Percentiles rank a stretch among this genome's conserved stretches.
phyloP scores from a whole-genome alignment of 2,888 invertebrate genomes.

The Meghimatium bilineatum region DNA sequence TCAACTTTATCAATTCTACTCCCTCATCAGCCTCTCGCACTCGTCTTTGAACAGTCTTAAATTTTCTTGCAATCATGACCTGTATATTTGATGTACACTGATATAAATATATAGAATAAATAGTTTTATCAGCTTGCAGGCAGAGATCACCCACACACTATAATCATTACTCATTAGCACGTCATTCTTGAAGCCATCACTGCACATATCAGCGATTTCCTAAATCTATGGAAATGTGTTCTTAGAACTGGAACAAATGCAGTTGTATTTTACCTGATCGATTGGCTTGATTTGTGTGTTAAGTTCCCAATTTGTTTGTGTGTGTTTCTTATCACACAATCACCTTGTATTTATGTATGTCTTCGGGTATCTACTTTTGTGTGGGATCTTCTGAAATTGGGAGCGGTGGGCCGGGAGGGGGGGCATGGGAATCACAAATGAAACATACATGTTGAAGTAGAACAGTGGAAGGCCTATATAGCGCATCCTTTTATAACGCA shows the following conservation, averaged over 20 bases:
- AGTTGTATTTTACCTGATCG: neutral
- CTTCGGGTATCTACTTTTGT: too few relatives aligned
- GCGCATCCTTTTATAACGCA: too few relatives aligned
- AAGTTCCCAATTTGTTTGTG: neutral
- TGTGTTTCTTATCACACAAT: slow-evolving; percentile 25
- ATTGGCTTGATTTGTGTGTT: neutral
- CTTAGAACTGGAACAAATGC: slow-evolving; percentile 7
- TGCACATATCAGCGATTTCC: slow-evolving; percentile 6
- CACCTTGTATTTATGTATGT: too few relatives aligned
- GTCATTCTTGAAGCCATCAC: neutral
- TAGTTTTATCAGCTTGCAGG: neutral
- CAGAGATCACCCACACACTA: neutral
- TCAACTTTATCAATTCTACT: slow-evolving; percentile 14
- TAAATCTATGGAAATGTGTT: slow-evolving; percentile 2
- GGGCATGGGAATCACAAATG: too few relatives aligned
- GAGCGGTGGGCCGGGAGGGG: too few relatives aligned
- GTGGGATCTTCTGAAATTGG: too few relatives aligned
- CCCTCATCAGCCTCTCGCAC: neutral
- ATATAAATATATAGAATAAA: too few relatives aligned
- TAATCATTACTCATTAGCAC: neutral
- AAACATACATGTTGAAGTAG: too few relatives aligned
- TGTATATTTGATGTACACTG: too few relatives aligned
- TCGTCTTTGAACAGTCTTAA: neutral
- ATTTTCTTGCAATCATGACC: neutral
- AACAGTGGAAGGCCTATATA: too few relatives aligned